Conservation (phyloP, 2,888 invertebrate species). For the Campoplex capitator region DNA sequence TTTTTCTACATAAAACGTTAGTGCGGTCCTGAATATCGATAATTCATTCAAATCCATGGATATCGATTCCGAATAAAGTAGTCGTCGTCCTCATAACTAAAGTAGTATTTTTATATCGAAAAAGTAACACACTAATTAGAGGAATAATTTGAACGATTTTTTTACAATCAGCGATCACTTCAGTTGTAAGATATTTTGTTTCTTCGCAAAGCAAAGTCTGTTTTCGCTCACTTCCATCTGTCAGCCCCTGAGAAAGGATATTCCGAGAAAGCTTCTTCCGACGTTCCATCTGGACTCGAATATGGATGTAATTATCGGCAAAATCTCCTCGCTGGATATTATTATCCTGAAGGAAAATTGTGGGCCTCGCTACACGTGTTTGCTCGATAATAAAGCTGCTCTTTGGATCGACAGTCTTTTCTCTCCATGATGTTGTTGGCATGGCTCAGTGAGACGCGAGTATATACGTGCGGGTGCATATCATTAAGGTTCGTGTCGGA, state of each 20-base stretch:
- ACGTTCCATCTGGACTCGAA: constrained; percentile 31
- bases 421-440: constrained; percentile 36
- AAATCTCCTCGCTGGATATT: constrained; percentile 29
- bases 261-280: background rate
- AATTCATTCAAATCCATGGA: background rate
- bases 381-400: constrained; percentile 38
- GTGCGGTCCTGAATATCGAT: background rate
- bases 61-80: no score
- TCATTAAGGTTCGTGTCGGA: constrained; percentile 69
- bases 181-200: background rate
- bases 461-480: constrained; percentile 71
- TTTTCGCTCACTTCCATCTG: background rate
- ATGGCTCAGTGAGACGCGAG: constrained; percentile 39
- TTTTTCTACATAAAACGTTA: background rate
- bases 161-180: background rate
- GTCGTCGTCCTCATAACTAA: no score
- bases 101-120: no score
- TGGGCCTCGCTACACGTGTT: constrained; percentile 26
- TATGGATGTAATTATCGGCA: constrained; percentile 44
- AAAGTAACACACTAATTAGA: background rate
- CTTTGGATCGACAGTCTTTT: background rate
- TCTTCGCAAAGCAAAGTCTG: background rate
- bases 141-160: background rate
- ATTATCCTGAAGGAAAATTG: constrained; percentile 26
- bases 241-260: constrained; percentile 23